Base-by-base conservation (phyloP, 2,797 vertebrate genomes). In the Xyrichtys novacula region DNA sequence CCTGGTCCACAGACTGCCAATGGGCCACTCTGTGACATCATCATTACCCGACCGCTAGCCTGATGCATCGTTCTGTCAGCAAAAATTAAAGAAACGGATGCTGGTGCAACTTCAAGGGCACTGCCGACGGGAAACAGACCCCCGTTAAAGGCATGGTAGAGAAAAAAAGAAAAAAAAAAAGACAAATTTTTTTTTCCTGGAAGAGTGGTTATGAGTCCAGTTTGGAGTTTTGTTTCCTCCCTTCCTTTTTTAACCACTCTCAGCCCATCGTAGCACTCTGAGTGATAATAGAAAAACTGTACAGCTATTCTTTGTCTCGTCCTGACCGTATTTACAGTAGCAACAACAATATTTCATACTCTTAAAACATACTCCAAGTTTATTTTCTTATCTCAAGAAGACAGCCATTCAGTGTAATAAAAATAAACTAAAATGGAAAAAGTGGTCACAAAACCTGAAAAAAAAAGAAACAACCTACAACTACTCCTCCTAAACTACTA, bases 251-350 rank as follows among this genome's bases (percentile, higher is more conserved):
- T 57, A 50, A 81, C 53, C 81, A 62, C 66, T 74, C 59, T 76
- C 47, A 42, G 39, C 70, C 58, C 55, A 70, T 72, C 81, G 68
- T 81, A 88, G 87, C 85, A 78, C 88, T 90, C 71, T 55, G 66
- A 88, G 88, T 73, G 85, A 91, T 86, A 57, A 85, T 88, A 87
- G 49, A 81, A 87, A 88, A 89, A 78, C 85, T 89, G 78, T 89
- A 89, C 89, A 92, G 63, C 79, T 80, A 67, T 87, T 86, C 59
- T 82, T 78, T 76, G 65, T 88, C 77, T 80, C 57, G 71, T 76
- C 68, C 74, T 74, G 63, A 78, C 71, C 44, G 53, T 88, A 89
- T 91, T 85, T 89, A 91, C 87, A 90, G 70, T 54, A 77, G 70
- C 70, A 57, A 84, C 63, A 69, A 78, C 74, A 77, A 74, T 75